Evolutionary conservation across 1,140 invertebrate species (phyloP).

Genomic region (Caligus rogercresseyi): DNA sequence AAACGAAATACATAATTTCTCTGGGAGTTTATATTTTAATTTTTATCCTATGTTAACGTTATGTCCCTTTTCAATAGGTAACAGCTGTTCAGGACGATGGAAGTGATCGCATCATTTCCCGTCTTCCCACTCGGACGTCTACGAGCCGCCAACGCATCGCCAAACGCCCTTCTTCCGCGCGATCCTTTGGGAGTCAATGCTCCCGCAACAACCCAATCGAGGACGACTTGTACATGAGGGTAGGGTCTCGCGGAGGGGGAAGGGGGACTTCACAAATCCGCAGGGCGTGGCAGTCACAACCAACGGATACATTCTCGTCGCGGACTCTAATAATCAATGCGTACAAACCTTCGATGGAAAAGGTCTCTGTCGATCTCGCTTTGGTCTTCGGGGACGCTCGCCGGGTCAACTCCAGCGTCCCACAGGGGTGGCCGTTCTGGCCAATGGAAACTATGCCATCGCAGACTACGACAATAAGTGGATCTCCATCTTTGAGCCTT

Average conservation of each 20-base stretch:
- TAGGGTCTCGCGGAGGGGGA: slow-evolving; percentile 35
- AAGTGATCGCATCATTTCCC: slow-evolving; percentile 25
- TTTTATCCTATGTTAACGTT: too few species aligned
- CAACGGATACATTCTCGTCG: slow-evolving; percentile 32
- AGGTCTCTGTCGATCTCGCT: slow-evolving; percentile 23
- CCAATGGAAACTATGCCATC: slow-evolving; percentile 38
- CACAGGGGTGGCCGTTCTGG: slow-evolving; percentile 35
- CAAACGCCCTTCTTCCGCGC: slow-evolving; percentile 27
- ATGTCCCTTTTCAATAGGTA: slow-evolving; percentile 6
- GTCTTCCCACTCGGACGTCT: slow-evolving; percentile 24
- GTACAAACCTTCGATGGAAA: slow-evolving; percentile 32
- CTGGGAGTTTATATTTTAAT: too few species aligned
- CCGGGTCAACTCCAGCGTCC: slow-evolving; percentile 38
- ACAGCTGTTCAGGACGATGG: slow-evolving; percentile 21
- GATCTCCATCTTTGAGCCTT: slow-evolving; percentile 36
- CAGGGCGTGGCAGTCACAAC: slow-evolving; percentile 27
- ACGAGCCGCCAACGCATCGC: slow-evolving; percentile 28
- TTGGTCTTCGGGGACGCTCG: slow-evolving; percentile 34
- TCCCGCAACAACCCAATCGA: slow-evolving; percentile 28
- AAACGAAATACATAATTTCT: too few species aligned
- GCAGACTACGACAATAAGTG: slow-evolving; percentile 43
- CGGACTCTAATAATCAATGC: slow-evolving; percentile 41
- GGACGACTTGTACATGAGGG: slow-evolving; percentile 32
- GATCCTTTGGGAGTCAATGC: slow-evolving; percentile 30
- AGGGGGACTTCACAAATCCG: slow-evolving; percentile 41